Evolutionary conservation across 2,888 invertebrate species (phyloP).

Genomic region (Petrolisthes manimaculis): DNA sequence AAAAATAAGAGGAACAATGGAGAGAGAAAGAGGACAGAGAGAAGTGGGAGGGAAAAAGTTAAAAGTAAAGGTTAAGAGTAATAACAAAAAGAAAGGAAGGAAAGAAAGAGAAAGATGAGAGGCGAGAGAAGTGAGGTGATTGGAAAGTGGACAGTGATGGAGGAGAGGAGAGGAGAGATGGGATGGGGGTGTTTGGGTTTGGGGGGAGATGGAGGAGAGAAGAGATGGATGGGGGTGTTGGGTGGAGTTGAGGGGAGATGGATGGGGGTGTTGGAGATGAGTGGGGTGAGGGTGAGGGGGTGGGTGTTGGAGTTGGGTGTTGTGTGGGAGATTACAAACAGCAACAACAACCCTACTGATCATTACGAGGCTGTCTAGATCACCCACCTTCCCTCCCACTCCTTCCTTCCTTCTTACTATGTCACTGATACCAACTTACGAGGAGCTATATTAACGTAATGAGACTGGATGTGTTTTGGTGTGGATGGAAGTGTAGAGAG

Average conservation of each 20-base stretch:
- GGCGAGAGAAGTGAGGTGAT: background rate
- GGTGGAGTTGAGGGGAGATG: no score
- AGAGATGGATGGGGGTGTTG: background rate
- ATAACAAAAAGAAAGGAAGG: background rate
- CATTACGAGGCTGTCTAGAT: background rate
- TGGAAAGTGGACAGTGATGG: no score
- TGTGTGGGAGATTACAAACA: background rate
- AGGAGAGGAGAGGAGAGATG: no score
- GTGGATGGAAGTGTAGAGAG: no score
- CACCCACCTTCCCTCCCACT: background rate
- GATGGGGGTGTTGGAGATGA: background rate
- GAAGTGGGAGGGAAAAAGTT: no score
- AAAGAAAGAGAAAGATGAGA: background rate
- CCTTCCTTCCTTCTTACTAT: background rate
- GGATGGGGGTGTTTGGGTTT: no score
- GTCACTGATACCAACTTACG: background rate
- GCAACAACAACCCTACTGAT: background rate
- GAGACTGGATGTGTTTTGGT: no score
- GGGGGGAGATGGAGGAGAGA: background rate
- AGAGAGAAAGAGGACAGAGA: no score
- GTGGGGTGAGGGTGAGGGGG: background rate
- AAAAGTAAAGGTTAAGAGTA: no score
- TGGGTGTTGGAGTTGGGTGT: background rate
- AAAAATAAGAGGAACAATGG: no score
- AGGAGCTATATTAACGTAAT: no score